Conservation (phyloP, 2,888 invertebrate species). For the Trachelus troglodyta region DNA sequence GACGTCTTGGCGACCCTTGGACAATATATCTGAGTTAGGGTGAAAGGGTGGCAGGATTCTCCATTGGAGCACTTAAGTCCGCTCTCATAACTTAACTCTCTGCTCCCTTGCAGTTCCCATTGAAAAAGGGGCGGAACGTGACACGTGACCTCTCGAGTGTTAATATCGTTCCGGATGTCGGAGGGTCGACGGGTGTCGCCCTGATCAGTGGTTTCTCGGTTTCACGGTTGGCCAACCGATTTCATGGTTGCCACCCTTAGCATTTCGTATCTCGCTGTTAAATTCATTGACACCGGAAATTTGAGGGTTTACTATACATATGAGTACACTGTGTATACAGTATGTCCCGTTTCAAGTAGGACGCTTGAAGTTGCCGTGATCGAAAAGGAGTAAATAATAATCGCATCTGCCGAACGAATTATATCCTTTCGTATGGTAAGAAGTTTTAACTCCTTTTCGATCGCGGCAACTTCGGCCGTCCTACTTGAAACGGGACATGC, state of each 20-base stretch:
- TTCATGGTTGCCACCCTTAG: neutral
- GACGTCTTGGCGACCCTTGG: neutral
- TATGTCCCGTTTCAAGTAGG: no score
- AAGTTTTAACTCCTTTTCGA: no score
- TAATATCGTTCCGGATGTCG: constrained; percentile 28
- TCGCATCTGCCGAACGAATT: no score
- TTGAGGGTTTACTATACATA: neutral
- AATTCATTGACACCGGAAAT: neutral
- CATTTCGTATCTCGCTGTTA: neutral
- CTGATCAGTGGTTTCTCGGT: neutral
- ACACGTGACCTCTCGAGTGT: constrained; percentile 41
- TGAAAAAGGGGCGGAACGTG: constrained; percentile 19
- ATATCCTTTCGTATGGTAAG: no score
- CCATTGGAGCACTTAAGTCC: neutral
- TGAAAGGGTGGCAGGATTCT: neutral
- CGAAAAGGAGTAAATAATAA: no score
- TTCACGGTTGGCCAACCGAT: neutral
- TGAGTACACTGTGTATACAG: no score
- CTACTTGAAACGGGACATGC: no score
- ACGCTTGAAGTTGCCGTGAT: no score
- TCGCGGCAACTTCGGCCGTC: no score
- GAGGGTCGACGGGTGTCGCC: neutral
- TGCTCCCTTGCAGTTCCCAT: neutral
- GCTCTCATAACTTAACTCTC: neutral
- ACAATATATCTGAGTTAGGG: neutral